Evolutionary conservation across 2,113 vertebrate species (phyloP).

Genomic region (Hemiscyllium ocellatum): DNA sequence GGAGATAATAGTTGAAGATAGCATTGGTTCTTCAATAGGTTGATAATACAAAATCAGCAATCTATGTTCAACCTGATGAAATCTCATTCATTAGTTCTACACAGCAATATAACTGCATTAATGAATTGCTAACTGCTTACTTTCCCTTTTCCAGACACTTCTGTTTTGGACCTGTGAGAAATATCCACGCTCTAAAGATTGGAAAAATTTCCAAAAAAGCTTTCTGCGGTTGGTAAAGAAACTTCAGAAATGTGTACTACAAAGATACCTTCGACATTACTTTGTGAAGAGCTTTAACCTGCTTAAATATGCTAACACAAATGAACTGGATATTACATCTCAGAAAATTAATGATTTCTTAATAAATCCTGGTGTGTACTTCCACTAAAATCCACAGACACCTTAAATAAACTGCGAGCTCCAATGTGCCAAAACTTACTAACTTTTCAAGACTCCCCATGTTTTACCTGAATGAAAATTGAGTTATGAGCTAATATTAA

Average conservation of each 20-base stretch:
- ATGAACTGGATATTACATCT: constrained; percentile 63
- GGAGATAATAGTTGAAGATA: background rate
- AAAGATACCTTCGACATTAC: constrained; percentile 68
- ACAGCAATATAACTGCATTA: background rate
- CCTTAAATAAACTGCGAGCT: background rate
- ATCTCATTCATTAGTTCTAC: background rate
- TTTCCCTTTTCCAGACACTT: constrained; percentile 56
- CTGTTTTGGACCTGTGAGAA: constrained; percentile 76
- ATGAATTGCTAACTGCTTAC: background rate
- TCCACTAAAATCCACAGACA: constrained; percentile 46
- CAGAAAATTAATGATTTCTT: constrained; percentile 62
- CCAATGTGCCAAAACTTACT: background rate
- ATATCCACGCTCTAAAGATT: constrained; percentile 62
- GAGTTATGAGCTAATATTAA: background rate
- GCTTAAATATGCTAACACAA: constrained; percentile 58
- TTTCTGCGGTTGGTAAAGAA: constrained; percentile 65
- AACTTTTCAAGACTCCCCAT: background rate
- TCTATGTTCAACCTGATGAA: background rate
- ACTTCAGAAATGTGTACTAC: constrained; percentile 67
- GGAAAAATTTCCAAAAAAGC: constrained; percentile 56
- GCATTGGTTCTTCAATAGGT: background rate
- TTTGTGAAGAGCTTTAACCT: constrained; percentile 67
- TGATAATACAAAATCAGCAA: background rate
- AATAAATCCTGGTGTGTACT: constrained; percentile 51
- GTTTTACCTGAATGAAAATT: constrained; percentile 14